Percentiles rank a stretch among this genome's conserved stretches.
Evolutionary conservation across 1,140 invertebrate genomes (phyloP).

Genomic region (Drosophila chauvacae): DNA sequence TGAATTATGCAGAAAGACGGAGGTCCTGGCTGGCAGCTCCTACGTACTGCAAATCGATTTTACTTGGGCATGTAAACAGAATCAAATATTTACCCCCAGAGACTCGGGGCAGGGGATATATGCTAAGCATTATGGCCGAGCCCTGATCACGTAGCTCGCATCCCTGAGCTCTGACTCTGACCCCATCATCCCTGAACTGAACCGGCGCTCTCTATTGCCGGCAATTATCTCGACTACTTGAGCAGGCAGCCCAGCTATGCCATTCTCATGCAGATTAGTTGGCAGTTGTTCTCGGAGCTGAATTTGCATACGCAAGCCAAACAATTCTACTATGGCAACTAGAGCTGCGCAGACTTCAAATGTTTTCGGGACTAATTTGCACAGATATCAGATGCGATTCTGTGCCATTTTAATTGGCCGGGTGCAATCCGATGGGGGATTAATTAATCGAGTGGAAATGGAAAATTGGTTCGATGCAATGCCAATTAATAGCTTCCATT

Average conservation of each 20-base stretch:
- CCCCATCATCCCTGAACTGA: slow-evolving; percentile 2
- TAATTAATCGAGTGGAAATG: slow-evolving; percentile 45
- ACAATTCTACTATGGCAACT: slow-evolving; percentile 9
- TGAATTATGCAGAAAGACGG: slow-evolving; percentile 64
- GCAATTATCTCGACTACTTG: slow-evolving; percentile 46
- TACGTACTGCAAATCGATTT: slow-evolving; percentile 29
- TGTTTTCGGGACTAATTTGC: slow-evolving; percentile 45
- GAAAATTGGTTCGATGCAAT: slow-evolving; percentile 22
- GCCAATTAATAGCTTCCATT: slow-evolving; percentile 47
- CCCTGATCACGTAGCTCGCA: slow-evolving; percentile 25
- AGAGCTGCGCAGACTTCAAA: slow-evolving; percentile 10
- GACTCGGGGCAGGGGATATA: neutral
- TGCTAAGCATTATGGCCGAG: slow-evolving; percentile 28
- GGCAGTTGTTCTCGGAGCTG: slow-evolving; percentile 41
- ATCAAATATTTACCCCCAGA: slow-evolving; percentile 36
- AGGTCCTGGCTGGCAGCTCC: slow-evolving; percentile 4
- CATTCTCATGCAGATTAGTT: slow-evolving; percentile 49
- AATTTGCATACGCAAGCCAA: slow-evolving; percentile 61
- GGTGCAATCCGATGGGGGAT: slow-evolving; percentile 22
- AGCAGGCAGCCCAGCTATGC: slow-evolving; percentile 23
- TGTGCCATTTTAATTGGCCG: slow-evolving; percentile 27
- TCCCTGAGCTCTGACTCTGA: slow-evolving; percentile 26
- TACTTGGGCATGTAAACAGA: slow-evolving; percentile 26
- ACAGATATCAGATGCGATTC: slow-evolving; percentile 14
- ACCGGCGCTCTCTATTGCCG: slow-evolving; percentile 18